Conservation (phyloP, 2,797 vertebrate species). For the Distichodus sexfasciatus region DNA sequence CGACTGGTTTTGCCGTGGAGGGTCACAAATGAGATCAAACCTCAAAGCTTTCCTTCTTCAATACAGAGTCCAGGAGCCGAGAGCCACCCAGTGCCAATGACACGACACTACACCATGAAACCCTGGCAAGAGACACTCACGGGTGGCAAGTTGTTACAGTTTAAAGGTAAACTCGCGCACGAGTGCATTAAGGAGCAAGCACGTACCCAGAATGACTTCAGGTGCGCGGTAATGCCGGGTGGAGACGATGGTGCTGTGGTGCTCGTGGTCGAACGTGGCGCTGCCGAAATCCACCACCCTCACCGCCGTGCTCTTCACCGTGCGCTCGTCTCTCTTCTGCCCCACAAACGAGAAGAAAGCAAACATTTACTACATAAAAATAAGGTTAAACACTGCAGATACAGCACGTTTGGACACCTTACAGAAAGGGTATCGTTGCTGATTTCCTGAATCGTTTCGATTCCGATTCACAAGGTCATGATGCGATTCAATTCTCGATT, state of each 20-base stretch:
- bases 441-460: too few relatives aligned
- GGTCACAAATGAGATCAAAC: too few relatives aligned
- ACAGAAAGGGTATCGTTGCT: too few relatives aligned
- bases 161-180: too few relatives aligned
- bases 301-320: constrained; percentile 88
- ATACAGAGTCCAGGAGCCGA: too few relatives aligned
- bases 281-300: constrained; percentile 97
- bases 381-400: not conserved
- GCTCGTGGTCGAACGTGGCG: constrained; percentile 95
- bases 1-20: too few relatives aligned
- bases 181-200: too few relatives aligned
- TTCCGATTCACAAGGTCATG: too few relatives aligned
- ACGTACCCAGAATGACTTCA: constrained; percentile 92
- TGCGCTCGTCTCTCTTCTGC: constrained; percentile 93
- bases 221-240: constrained; percentile 95
- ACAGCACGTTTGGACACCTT: not conserved
- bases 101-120: not conserved
- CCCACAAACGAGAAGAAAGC: not conserved
- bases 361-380: not conserved
- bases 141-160: too few relatives aligned
- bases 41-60: too few relatives aligned
- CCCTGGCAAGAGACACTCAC: too few relatives aligned
- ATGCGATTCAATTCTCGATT: too few relatives aligned
- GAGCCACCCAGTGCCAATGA: constrained; percentile 11
- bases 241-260: constrained; percentile 97